A percentile compares a stretch with the other conserved stretches of the same genome.
Evolutionary conservation across 2,113 vertebrate species (phyloP).

Genomic region (Stercorarius parasiticus): DNA sequence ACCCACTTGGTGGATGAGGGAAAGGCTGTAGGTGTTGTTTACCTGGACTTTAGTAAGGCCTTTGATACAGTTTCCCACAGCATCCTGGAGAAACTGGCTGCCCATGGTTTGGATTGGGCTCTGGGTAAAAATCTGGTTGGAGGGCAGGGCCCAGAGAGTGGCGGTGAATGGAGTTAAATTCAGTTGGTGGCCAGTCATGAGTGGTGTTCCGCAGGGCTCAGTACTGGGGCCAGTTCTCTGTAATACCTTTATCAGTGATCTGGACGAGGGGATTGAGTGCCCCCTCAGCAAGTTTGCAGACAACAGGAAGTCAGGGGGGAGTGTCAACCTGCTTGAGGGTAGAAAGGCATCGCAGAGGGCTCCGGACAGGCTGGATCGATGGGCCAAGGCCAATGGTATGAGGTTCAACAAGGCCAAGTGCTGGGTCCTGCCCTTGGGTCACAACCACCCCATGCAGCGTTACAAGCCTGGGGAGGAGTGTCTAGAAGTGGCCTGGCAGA

Average conservation of each 20-base stretch:
- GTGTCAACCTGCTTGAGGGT: not conserved
- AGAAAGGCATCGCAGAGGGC: not conserved
- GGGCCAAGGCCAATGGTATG: not conserved
- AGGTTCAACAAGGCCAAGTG: not conserved
- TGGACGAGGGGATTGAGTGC: not conserved
- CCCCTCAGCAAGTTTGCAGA: not conserved
- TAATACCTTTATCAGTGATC: not conserved
- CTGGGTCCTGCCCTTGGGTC: not conserved
- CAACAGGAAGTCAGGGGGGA: not conserved
- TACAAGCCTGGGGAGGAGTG: not conserved
- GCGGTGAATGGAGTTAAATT: too few species aligned
- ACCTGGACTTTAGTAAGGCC: not conserved
- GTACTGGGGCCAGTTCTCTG: not conserved
- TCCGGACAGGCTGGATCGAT: not conserved
- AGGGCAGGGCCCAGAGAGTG: not conserved
- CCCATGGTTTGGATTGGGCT: too few species aligned
- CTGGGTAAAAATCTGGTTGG: too few species aligned
- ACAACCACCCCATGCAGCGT: not conserved
- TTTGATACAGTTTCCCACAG: not conserved
- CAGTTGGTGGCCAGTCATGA: not conserved
- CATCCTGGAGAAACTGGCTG: not conserved
- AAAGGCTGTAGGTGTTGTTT: not conserved
- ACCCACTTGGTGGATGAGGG: not conserved
- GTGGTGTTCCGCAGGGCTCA: not conserved
- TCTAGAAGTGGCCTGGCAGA: not conserved